These are phyloP conservation scores for Gambusia affinis DNA, from an alignment of 2,113 vertebrate species.

Conservation along the genomic window DNA sequence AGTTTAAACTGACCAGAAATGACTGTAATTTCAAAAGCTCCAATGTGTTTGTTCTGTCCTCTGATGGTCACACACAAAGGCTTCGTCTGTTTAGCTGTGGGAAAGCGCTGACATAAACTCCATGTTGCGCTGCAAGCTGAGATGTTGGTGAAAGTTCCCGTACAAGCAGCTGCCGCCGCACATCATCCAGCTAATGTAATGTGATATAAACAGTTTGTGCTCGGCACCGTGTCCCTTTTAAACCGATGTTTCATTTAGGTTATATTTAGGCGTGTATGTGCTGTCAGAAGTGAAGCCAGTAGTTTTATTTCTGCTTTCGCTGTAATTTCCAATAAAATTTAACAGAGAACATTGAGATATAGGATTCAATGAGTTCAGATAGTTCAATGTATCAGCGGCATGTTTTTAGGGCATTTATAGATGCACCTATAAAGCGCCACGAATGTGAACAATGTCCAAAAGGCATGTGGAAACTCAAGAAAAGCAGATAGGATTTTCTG, in stretches of 20 bases:
- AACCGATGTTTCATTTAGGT: conserved; percentile 2
- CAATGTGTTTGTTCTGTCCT: background rate
- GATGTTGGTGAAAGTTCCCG: background rate
- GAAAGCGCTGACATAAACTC: background rate
- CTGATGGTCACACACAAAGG: background rate
- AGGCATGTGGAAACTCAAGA: background rate
- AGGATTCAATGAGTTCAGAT: no score
- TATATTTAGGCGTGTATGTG: background rate
- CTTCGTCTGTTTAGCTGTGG: no score
- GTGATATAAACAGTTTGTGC: background rate
- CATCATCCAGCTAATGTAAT: conserved; percentile 8
- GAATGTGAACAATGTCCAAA: background rate
- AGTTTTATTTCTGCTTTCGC: background rate
- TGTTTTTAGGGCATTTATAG: background rate
- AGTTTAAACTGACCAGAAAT: background rate
- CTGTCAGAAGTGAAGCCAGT: background rate
- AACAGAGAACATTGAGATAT: background rate
- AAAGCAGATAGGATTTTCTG: background rate
- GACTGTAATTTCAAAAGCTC: background rate
- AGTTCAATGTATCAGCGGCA: background rate
- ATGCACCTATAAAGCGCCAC: background rate
- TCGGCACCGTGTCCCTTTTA: background rate
- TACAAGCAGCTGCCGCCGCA: conserved; percentile 13
- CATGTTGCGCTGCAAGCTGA: conserved; percentile 1
- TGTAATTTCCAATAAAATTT: background rate